Base-by-base conservation (phyloP, 2,888 invertebrate species). In the Tromatobia lineatoria region DNA sequence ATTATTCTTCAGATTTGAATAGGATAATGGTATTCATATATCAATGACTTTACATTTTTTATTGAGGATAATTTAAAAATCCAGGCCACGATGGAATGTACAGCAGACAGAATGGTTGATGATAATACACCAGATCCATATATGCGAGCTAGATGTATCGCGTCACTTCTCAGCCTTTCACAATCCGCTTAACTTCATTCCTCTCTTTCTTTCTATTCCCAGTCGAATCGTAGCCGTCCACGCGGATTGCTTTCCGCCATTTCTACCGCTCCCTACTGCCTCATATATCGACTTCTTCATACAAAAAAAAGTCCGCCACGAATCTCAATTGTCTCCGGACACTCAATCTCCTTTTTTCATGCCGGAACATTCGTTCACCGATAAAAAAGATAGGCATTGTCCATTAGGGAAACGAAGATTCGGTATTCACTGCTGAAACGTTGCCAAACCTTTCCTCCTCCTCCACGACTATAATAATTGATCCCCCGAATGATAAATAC, bases 141-240 rank as follows among this genome's bases (percentile, higher is more conserved):
- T 54, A 67, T 23, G 67, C 67, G 50, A 67, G 73, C 23, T 42
- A 45, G 59, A 74, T 78, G 67, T 67, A 74, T 74, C 76, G 64
- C 59, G 50, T 67, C 67, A 18, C 82, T 71, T 45, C 54, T 70
- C 67, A 50, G 76, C 67, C 23, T 80, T 59, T 74, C 59, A 25
- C 67, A 83, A 75, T 82, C 85, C 79, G 83, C 80, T 77, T 74
- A 75, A 18, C 61, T 61, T 74, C 52, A 73, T 82, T 75, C 23
- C 47, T 78, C 66, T 34, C 71, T 18, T 64, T 64, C 74, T 54
- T 34, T 34, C 23, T 66, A 20, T 77, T 70, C 25, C 75, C 67
- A 79, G 79, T 73, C 38, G 66, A 38, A 75, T 47, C 47, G 54
- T 25, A 66, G 76, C 66, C 59, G 34, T 67, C 34, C n/a, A 20